These are phyloP conservation scores for Biston betularia DNA, from an alignment of 2,888 invertebrate species.

Conservation along the genomic window DNA sequence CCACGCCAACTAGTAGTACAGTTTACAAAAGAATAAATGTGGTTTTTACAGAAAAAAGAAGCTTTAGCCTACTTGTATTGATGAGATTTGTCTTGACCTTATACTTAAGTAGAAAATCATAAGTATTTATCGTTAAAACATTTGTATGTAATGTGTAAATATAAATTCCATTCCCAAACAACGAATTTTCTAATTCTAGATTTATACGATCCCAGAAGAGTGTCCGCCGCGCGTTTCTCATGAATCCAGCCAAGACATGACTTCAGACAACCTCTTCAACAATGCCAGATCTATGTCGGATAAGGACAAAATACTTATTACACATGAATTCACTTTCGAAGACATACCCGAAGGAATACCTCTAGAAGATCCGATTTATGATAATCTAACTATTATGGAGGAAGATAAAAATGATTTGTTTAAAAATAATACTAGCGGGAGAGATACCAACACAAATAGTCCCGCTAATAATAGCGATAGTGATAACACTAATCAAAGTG, in stretches of 20 bases:
- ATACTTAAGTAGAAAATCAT: too few relatives aligned
- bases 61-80: too few relatives aligned
- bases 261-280: constrained; percentile 68
- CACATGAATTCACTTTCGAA: constrained; percentile 71
- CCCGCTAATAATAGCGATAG: not conserved
- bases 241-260: constrained; percentile 60
- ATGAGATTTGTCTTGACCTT: too few relatives aligned
- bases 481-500: not conserved
- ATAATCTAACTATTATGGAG: constrained; percentile 59
- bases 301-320: constrained; percentile 69
- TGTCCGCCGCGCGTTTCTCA: constrained; percentile 69
- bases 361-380: constrained; percentile 74
- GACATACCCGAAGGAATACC: constrained; percentile 78
- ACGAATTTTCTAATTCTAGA: constrained; percentile 56
- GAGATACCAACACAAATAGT: not conserved
- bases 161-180: not conserved
- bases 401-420: constrained; percentile 41
- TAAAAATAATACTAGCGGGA: constrained; percentile 1
- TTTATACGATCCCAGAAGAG: constrained; percentile 78
- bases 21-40: too few relatives aligned
- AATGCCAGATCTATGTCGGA: constrained; percentile 66
- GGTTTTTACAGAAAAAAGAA: too few relatives aligned
- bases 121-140: too few relatives aligned
- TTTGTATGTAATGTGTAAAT: too few relatives aligned
- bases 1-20: too few relatives aligned